Percentiles rank a stretch among this genome's conserved stretches.
These are phyloP conservation scores for Ianthella basta DNA, from an alignment of 37 sponge, comb jelly and placozoan species.

Conservation along the genomic window DNA sequence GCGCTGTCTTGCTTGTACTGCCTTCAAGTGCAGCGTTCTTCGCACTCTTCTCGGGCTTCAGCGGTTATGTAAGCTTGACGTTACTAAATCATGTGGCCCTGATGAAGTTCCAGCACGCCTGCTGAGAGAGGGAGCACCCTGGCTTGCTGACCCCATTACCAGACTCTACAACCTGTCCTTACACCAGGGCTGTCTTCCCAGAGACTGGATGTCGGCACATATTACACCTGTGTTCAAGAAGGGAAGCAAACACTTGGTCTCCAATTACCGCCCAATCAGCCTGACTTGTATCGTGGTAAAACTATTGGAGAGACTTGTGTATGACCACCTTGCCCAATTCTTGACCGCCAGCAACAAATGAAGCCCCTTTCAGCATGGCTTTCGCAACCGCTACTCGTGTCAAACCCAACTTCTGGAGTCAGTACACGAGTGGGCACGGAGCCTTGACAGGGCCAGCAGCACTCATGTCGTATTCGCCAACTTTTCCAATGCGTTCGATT, in stretches of 20 bases:
- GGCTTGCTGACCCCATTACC: too few species aligned
- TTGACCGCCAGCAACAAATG: neutral
- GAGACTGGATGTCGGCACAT: slow-evolving; percentile 40
- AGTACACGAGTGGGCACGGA: slow-evolving; percentile 36
- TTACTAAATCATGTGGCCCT: too few species aligned
- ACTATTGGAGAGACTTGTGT: slow-evolving; percentile 23
- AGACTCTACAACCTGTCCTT: slow-evolving; percentile 23
- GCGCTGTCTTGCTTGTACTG: too few species aligned
- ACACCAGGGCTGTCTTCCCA: slow-evolving; percentile 12
- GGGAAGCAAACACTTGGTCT: slow-evolving; percentile 36
- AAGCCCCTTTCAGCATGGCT: slow-evolving; percentile 24
- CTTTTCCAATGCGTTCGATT: slow-evolving; percentile 50
- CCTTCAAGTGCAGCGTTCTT: too few species aligned
- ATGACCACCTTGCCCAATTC: neutral
- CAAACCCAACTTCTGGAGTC: slow-evolving; percentile 42
- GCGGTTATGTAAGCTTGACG: too few species aligned
- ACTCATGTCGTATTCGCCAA: slow-evolving; percentile 28
- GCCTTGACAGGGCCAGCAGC: neutral
- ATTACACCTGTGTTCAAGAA: slow-evolving; percentile 46
- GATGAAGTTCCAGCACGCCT: too few species aligned
- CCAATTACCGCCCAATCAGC: slow-evolving; percentile 47
- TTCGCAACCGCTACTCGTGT: slow-evolving; percentile 9
- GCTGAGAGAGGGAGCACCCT: too few species aligned
- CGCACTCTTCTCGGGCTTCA: too few species aligned
- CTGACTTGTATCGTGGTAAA: slow-evolving; percentile 31